Evolutionary conservation across 1,140 invertebrate species (phyloP).

Genomic region (Procambarus virginalis): DNA sequence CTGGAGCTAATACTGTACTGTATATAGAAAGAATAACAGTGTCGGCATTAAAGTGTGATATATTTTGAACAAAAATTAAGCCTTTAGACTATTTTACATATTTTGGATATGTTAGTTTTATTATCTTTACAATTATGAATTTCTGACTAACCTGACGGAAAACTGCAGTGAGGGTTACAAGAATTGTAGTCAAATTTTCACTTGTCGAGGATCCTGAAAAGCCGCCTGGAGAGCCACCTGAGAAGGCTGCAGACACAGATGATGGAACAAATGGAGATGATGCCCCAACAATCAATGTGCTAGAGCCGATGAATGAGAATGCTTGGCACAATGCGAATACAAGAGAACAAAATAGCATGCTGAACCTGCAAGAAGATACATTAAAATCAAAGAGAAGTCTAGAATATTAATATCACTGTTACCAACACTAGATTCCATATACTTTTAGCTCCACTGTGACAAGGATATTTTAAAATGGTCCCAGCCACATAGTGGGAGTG

Average conservation of each 20-base stretch:
- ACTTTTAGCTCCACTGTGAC: no score
- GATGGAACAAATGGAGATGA: slow-evolving; percentile 77
- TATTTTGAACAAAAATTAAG: no score
- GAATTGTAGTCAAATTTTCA: slow-evolving; percentile 85
- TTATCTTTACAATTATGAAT: background rate
- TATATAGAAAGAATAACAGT: no score
- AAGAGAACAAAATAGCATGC: slow-evolving; percentile 83
- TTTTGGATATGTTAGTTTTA: no score
- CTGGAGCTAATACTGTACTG: no score
- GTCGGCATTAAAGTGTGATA: no score
- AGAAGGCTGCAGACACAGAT: slow-evolving; percentile 65
- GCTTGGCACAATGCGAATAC: slow-evolving; percentile 86
- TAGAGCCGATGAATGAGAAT: slow-evolving; percentile 91
- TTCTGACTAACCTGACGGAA: slow-evolving; percentile 71
- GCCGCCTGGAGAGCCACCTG: slow-evolving; percentile 45
- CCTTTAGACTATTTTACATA: no score
- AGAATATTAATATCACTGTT: no score
- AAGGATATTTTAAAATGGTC: no score
- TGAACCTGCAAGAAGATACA: slow-evolving; percentile 76
- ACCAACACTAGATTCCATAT: no score
- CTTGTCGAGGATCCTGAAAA: slow-evolving; percentile 82
- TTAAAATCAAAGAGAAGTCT: slow-evolving; percentile 68
- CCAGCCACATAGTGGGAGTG: no score
- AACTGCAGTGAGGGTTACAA: slow-evolving; percentile 81
- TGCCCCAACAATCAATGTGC: slow-evolving; percentile 82